A percentile compares a stretch with the other conserved stretches of the same genome.
Conservation (phyloP, 2,797 vertebrate genomes). For the Novumbra hubbsi region DNA sequence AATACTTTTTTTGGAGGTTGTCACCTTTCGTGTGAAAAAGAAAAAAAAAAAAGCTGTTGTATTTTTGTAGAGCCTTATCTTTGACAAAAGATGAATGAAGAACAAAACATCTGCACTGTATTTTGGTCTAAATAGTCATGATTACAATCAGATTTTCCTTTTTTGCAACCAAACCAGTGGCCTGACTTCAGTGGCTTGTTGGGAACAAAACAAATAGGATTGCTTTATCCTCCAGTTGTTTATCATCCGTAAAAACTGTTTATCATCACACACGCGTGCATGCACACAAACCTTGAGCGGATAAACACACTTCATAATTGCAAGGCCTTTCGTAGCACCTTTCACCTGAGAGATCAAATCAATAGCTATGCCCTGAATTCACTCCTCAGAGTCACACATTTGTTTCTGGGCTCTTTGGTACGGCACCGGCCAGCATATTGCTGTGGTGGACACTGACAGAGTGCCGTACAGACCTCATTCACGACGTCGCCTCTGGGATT, state of each 20-base stretch:
- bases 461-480: constrained; percentile 49
- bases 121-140: not conserved
- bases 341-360: constrained; percentile 48
- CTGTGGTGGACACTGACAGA: constrained; percentile 27
- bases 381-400: constrained; percentile 31
- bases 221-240: not conserved
- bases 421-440: constrained; percentile 26
- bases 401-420: constrained; percentile 37
- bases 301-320: constrained; percentile 22
- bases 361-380: constrained; percentile 31
- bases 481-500: constrained; percentile 42
- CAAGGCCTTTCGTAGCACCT: constrained; percentile 14
- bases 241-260: not conserved
- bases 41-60: not conserved
- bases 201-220: not conserved
- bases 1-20: not conserved
- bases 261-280: not conserved
- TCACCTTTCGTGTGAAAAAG: constrained; percentile 1
- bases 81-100: not conserved
- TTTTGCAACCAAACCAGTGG: not conserved
- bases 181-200: not conserved
- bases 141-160: not conserved
- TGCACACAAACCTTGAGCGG: not conserved
- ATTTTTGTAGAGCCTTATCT: not conserved
- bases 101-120: not conserved